Evolutionary conservation across 1,140 invertebrate genomes (phyloP).

Genomic region (Drosophila ambigua): DNA sequence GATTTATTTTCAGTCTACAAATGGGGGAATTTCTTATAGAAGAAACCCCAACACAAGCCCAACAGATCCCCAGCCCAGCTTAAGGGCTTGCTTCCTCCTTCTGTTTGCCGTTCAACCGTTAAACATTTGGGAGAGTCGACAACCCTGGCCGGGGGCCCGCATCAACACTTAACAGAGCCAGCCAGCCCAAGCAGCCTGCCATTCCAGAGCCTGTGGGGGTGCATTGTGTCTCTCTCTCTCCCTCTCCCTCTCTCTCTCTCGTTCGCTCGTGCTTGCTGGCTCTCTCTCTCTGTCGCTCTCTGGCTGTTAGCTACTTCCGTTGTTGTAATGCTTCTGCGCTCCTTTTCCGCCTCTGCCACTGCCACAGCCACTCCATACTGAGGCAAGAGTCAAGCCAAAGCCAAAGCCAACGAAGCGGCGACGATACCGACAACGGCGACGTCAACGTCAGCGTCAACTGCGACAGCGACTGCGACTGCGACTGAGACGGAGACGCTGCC

Average conservation of each 20-base stretch:
- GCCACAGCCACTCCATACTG: not conserved
- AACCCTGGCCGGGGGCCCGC: slow-evolving; percentile 33
- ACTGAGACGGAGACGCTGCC: slow-evolving; percentile 12
- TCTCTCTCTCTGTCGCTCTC: slow-evolving; percentile 20
- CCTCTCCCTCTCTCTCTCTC: slow-evolving; percentile 13
- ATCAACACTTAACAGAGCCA: slow-evolving; percentile 41
- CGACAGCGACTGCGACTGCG: slow-evolving; percentile 38
- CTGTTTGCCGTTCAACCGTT: not conserved
- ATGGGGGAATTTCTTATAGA: no score
- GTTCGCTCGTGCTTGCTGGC: slow-evolving; percentile 19
- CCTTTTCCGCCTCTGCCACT: slow-evolving; percentile 29
- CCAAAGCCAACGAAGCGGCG: slow-evolving; percentile 15
- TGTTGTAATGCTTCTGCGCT: slow-evolving; percentile 80
- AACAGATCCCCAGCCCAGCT: not conserved
- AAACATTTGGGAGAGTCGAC: slow-evolving; percentile 4
- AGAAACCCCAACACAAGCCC: no score
- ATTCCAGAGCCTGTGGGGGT: slow-evolving; percentile 15
- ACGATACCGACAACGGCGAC: slow-evolving; percentile 18
- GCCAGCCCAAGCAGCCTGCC: no score
- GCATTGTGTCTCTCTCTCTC: slow-evolving; percentile 30
- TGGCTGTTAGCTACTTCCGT: slow-evolving; percentile 66
- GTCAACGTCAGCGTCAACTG: slow-evolving; percentile 19
- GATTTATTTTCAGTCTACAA: not conserved
- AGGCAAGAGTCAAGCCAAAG: not conserved
- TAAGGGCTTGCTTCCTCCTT: not conserved